Evolutionary conservation across 2,113 vertebrate genomes (phyloP), one percentile per base, ranked within the genome.

Genomic region (Oostethus manadensis): DNA sequence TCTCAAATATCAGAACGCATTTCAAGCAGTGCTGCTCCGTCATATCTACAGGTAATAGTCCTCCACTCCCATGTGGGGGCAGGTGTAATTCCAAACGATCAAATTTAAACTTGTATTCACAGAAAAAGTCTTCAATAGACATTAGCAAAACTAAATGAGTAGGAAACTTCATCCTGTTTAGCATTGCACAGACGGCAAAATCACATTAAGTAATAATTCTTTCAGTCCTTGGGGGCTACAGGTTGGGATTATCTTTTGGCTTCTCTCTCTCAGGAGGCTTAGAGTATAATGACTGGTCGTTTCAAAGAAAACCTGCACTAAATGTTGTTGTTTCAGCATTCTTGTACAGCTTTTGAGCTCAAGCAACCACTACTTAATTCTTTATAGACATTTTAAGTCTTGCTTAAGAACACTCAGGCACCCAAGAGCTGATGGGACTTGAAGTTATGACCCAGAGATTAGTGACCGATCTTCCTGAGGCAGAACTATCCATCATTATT

Each of bases 241-340:
- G 71, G 17, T 38, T 40, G 73, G 78, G 79, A 86, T 88, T 81
- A 84, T 78, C 63, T 71, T 54, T 71, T 61, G 51, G 49, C 20
- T 62, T 62, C 53, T 60, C 66, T 81, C 73, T 82, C 78, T 64
- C 81, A 85, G 84, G 80, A 81, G 71, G 79, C 74, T 84, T 86
- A 86, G 62, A 53, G 68, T 72, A 54, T 62, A 72, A 79, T 82
- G 77, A 78, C 70, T 72, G 66, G 65, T 16, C 68, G 59, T 68
- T 67, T 64, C 56, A 67, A 70, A 73, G 69, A 56, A 63, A 71
- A 68, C 50, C 29, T 60, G 14, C 58, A 6, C 33, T 62, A 63
- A 17, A 45, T 61, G 35, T 18, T 40, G 18, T n/a, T 56, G 10
- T 56, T 56, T 40, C 17, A 40, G 35, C 35, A 42, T 56, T 56